phyloP scores from a whole-genome alignment of 2,888 invertebrate species.

The Dolichopus griseipennis region DNA sequence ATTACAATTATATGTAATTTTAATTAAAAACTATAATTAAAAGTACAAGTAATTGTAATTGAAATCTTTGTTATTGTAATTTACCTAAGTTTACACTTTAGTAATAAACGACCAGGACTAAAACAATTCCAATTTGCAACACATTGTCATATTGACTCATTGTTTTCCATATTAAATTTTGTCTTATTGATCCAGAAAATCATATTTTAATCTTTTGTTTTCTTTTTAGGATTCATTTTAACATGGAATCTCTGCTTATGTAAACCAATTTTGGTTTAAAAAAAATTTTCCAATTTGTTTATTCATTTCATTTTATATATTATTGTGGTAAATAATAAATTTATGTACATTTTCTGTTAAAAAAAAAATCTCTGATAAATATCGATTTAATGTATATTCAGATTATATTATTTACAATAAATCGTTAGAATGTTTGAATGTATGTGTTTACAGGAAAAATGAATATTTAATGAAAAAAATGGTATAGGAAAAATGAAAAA shows the following conservation, averaged over 20 bases:
- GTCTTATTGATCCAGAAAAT: neutral
- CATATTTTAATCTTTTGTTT: no score
- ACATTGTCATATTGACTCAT: no score
- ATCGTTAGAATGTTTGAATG: no score
- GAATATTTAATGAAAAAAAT: neutral
- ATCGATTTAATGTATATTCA: neutral
- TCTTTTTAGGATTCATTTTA: neutral
- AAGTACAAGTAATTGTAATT: no score
- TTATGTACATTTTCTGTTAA: neutral
- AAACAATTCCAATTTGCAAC: no score
- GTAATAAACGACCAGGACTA: no score
- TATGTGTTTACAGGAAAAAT: neutral
- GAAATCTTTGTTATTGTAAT: no score
- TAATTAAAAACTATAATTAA: no score
- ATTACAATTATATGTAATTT: no score
- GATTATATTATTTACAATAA: no score
- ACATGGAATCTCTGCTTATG: neutral
- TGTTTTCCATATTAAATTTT: no score
- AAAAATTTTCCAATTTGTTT: neutral
- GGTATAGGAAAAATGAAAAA: neutral
- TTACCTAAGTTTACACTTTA: no score
- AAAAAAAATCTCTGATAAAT: neutral
- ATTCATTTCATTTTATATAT: neutral
- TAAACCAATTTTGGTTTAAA: neutral
- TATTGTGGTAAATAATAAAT: slow-evolving; percentile 4